Base-by-base conservation (phyloP, 2,888 invertebrate species). In the Chrysolina americana region DNA sequence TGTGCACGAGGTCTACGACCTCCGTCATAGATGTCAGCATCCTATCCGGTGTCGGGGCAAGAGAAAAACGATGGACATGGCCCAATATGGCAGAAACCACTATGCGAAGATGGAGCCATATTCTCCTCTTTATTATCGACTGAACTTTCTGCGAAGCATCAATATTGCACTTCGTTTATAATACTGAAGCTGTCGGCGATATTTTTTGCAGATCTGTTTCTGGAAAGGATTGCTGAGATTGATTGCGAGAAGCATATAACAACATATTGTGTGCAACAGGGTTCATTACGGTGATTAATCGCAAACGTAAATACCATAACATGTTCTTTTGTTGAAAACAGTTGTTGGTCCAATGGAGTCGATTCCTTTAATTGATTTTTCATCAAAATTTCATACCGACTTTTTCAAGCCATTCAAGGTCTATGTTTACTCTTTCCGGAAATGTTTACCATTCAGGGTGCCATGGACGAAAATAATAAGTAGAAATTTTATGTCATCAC, bases 1-100 rank as follows among this genome's bases (percentile, higher is more conserved):
- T 70, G 65, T 41, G 19, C 41, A 44, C 19, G 70, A 75, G 83
- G 83, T 83, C 81, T 79, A 75, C 79, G 81, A 83, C 83, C 83
- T 81, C 68, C 74, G 75, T 80, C 77, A 75, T 78, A 76, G 73
- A 74, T 80, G 81, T 81, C 81, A 81, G 80, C 79, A 77, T 82
- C 81, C 74, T 76, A 69, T 73, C 72, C 65, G 70, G 70, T 69
- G 65, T 75, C 70, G 19, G 71, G 72, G 70, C 76, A 65, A 73
- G 75, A 77, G 74, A 79, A 81, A n/a, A 82, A 63, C 23, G 41
- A 59, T 59, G 44, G 41, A 69, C 36, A 41, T 28, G 4, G 19
- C 65, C 47, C 28, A 65, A 65, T 71, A 65, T 56, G 79, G 81
- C 68, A 78, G 77, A 76, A 80, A 79, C 80, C 77, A 81, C 80